Evolutionary conservation across 1,140 invertebrate genomes (phyloP), one percentile per base, ranked within the genome.

Genomic region (Procambarus virginalis): DNA sequence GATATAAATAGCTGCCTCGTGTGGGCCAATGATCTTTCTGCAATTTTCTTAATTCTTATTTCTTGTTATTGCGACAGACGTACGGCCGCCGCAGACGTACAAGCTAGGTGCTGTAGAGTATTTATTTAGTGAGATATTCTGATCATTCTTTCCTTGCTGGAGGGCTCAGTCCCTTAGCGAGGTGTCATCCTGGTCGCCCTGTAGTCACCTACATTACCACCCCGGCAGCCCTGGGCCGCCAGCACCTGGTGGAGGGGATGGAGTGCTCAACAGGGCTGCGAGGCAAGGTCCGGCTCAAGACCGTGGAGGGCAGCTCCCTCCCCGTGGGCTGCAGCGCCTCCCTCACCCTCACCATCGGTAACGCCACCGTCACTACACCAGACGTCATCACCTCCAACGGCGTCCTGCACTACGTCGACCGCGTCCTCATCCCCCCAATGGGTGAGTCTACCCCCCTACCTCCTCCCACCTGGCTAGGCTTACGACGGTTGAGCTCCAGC

Each of bases 311-410:
- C 34, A 1, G 22, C 34, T 34, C 58, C 4, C 81, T 84, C 6
- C 34, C 60, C 2, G 81, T 84, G 2, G 1, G n/a, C 34, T 84
- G 81, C 81, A 49, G n/a, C 58, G 17, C 46, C 55, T 70, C 58
- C 70, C 64, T 76, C 68, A 55, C 64, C 51, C 68, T 85, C 6
- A 85, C 45, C 4, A 8, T 85, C 17, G 64, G 70, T 6, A 10
- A 14, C 45, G 70, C 84, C 12, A 49, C 51, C 70, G 22, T 85
- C 51, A 55, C 51, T 22, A 58, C n/a, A 2, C 48, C 70, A 0
- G 84, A 85, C 68, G 51, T 85, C 46, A 10, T 85, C 12, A 55
- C 84, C 9, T 77, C 68, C 46, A 85, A 85, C 22, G 84, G 84
- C 8, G 84, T 85, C 70, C 46, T 85, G 14, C 84, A 85, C 70